Conservation (phyloP, 2,113 vertebrate species). For the Ochotona princeps region DNA sequence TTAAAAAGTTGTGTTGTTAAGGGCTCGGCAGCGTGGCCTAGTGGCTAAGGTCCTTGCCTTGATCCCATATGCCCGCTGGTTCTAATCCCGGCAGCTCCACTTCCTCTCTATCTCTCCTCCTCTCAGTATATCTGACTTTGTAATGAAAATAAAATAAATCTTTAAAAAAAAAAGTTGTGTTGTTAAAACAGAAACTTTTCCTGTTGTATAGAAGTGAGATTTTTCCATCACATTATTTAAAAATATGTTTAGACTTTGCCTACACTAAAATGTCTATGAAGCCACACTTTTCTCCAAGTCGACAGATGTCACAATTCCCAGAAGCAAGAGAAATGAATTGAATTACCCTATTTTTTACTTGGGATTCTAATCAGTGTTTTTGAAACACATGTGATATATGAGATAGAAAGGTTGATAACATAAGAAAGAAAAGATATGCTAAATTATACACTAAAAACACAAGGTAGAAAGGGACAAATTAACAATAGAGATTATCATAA, state of each 20-base stretch:
- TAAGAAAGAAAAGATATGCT: not conserved
- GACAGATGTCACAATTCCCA: not conserved
- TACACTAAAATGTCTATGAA: not conserved
- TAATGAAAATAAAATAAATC: too few relatives aligned
- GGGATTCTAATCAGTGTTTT: not conserved
- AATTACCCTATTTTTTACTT: not conserved
- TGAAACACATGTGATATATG: not conserved
- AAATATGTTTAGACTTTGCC: not conserved
- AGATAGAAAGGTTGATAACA: too few relatives aligned
- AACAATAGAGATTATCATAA: not conserved
- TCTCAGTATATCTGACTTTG: too few relatives aligned
- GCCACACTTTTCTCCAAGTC: not conserved
- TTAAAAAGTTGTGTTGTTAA: not conserved
- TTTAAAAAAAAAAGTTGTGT: too few relatives aligned
- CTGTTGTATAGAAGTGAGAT: not conserved
- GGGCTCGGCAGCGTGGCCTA: too few relatives aligned
- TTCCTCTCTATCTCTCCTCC: too few relatives aligned
- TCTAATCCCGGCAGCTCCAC: too few relatives aligned
- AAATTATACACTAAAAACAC: not conserved
- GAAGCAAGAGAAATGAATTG: not conserved
- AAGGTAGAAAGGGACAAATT: not conserved
- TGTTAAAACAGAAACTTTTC: slow-evolving; percentile 24
- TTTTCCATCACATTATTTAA: not conserved
- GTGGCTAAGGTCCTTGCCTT: too few relatives aligned
- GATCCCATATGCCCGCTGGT: too few relatives aligned